Conservation (phyloP, 2,113 vertebrate species). For the Arvicanthis niloticus region DNA sequence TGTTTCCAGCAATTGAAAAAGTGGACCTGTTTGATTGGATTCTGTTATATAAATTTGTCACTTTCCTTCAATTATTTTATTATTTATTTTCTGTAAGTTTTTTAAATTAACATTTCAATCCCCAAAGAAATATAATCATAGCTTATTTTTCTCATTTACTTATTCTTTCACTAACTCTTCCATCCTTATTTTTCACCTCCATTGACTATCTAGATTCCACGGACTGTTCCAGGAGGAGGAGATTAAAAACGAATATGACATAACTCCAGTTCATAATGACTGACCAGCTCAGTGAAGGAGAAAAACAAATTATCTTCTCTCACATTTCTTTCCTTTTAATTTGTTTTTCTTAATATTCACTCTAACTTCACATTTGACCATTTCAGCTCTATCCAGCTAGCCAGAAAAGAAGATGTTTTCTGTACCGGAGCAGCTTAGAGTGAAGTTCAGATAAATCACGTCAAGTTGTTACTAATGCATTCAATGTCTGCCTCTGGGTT, state of each 20-base stretch:
- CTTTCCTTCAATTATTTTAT: conserved; percentile 3
- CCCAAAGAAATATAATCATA: neutral
- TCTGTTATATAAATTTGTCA: neutral
- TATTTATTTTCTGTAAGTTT: conserved; percentile 15
- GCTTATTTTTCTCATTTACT: conserved; percentile 1
- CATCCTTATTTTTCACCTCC: neutral
- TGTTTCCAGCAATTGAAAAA: neutral
- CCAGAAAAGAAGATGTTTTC: conserved; percentile 31
- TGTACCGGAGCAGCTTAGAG: neutral
- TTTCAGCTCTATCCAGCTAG: neutral
- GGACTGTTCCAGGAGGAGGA: neutral
- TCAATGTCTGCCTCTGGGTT: conserved; percentile 16
- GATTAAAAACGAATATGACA: neutral
- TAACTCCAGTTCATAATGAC: neutral
- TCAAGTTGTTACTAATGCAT: neutral
- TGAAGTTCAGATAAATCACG: neutral
- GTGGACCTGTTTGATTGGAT: neutral
- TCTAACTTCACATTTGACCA: neutral
- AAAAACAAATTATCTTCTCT: neutral
- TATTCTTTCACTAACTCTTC: neutral
- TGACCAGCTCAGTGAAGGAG: neutral
- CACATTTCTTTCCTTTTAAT: neutral
- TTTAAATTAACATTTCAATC: neutral
- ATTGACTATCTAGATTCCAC: neutral
- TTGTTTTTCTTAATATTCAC: conserved; percentile 32